These are phyloP conservation scores for Aphaenogaster floridana DNA, from an alignment of 1,140 invertebrate genomes.

Conservation along the genomic window DNA sequence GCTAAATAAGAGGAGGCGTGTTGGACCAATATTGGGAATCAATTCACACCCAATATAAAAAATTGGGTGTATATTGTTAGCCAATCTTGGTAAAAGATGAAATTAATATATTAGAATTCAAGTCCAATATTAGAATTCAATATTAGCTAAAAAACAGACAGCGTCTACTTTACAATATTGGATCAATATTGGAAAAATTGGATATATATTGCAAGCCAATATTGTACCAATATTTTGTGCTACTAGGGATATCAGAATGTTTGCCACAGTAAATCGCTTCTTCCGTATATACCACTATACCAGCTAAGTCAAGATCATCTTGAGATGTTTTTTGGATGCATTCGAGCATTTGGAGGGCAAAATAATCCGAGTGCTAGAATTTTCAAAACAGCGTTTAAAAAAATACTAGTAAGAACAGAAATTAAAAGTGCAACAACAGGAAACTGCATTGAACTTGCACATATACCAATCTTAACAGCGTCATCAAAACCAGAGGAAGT, in stretches of 20 bases:
- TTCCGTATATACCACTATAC: not conserved
- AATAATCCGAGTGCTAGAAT: not conserved
- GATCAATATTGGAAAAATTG: too few species aligned
- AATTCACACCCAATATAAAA: too few species aligned
- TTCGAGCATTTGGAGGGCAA: not conserved
- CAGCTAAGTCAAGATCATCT: constrained; percentile 9
- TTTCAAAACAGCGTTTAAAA: not conserved
- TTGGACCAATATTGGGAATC: too few species aligned
- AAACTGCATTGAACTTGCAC: not conserved
- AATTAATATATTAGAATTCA: too few species aligned
- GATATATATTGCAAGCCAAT: too few species aligned
- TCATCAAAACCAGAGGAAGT: not conserved
- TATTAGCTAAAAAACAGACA: too few species aligned
- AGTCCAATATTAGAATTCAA: too few species aligned
- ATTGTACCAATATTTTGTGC: too few species aligned
- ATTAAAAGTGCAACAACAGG: constrained; percentile 5
- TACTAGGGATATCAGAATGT: not conserved
- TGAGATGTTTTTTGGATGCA: constrained; percentile 8
- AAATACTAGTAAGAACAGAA: not conserved
- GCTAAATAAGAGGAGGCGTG: too few species aligned
- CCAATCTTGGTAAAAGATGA: too few species aligned
- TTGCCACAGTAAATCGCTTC: not conserved
- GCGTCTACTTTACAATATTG: too few species aligned
- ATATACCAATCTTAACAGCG: not conserved
- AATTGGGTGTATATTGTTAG: too few species aligned